Base-by-base conservation (phyloP, 2,888 invertebrate genomes). In the Drosophila falleni region DNA sequence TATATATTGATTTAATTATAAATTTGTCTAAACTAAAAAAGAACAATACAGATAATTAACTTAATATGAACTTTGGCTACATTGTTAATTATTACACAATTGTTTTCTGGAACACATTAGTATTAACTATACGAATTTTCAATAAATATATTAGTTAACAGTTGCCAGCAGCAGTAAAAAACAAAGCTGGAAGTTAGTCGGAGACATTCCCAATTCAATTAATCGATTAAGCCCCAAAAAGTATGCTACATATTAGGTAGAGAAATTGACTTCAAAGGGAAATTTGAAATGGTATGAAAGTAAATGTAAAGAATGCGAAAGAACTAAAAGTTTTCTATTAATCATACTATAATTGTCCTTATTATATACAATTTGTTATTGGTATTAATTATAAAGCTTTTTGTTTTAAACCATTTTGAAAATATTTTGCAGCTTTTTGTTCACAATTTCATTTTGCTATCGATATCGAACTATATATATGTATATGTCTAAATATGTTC, bases 21-120 rank as follows among this genome's bases (percentile, higher is more conserved):
- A 76, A 62, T 73, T 83, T 60, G 15, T 29, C 87, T 89, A 80
- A 89, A 89, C 67, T 78, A 70, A 74, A 78, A 65, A 63, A 68
- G 62, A 67, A 68, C 66, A 47, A 62, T 59, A 54, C 55, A 63
- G 51, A 49, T 41, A 58, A 42, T 61, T 31, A 78, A 78, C 79
- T 74, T 74, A 87, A 55, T 39, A 61, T 58, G 66, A 87, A 72
- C 74, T 87, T 89, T 89, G 87, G 84, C 89, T 89, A 89, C 56
- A 64, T 66, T 74, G 62, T 85, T 81, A 68, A 70, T 69, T 71
- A 77, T 64, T 69, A 81, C 68, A 87, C 78, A 81, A 73, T 83
- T 44, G 53, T 77, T 46, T 82, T 70, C 55, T 83, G 87, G 89
- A 84, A 84, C 84, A 84, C 87, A 84, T 84, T 74, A 72, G 78